Evolutionary conservation across 2,797 vertebrate species (phyloP).

Genomic region (Thripadectes ignobilis): DNA sequence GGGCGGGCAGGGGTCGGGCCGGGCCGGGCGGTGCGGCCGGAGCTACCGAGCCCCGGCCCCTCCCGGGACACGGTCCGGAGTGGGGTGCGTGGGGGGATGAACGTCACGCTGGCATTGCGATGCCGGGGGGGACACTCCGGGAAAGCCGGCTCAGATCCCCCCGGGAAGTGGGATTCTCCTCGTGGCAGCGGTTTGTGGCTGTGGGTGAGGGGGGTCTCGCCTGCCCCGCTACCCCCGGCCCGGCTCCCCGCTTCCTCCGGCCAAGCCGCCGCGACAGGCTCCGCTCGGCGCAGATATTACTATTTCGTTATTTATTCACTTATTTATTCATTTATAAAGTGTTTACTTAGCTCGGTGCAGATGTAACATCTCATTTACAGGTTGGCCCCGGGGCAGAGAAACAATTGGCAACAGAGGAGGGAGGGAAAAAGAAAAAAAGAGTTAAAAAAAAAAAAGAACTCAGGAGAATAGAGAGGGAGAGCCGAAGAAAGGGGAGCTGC

Average conservation of each 20-base stretch:
- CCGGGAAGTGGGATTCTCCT: background rate
- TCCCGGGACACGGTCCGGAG: background rate
- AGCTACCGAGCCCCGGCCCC: background rate
- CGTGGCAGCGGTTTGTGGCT: background rate
- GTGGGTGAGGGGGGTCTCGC: background rate
- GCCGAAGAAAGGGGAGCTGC: background rate
- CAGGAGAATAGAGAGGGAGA: slow-evolving; percentile 20
- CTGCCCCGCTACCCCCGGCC: accelerated
- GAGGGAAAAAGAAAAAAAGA: accelerated
- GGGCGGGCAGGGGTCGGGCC: background rate
- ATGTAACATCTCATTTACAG: slow-evolving; percentile 85
- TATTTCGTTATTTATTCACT: slow-evolving; percentile 78
- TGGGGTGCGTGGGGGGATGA: accelerated
- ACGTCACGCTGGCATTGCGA: background rate
- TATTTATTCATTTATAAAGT: slow-evolving; percentile 83
- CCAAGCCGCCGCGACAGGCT: background rate
- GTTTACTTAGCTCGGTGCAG: slow-evolving; percentile 79
- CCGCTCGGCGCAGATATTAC: background rate
- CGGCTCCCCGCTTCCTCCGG: background rate
- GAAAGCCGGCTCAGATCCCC: background rate
- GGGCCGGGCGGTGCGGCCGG: background rate
- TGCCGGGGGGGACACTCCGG: background rate
- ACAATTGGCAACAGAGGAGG: slow-evolving; percentile 71
- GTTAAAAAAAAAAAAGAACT: background rate
- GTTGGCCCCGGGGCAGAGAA: slow-evolving; percentile 76